Evolutionary conservation across 2,888 invertebrate genomes (phyloP).

Genomic region (Dioctria rufipes): DNA sequence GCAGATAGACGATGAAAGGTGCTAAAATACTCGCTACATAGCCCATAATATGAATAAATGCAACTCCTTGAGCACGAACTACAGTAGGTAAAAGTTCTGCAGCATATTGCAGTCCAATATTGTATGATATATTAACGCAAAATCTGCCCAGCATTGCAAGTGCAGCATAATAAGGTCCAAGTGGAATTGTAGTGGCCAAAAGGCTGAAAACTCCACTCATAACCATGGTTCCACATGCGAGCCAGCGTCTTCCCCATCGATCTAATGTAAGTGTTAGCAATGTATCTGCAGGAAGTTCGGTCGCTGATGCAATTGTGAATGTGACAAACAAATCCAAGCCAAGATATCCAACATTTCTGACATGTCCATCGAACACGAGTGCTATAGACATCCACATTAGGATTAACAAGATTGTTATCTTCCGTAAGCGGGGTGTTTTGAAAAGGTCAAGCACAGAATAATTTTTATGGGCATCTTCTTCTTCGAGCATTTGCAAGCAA

Average conservation of each 20-base stretch:
- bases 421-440: slow-evolving; percentile 82
- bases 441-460: slow-evolving; percentile 89
- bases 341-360: slow-evolving; percentile 87
- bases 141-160: slow-evolving; percentile 88
- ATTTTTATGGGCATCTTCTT: slow-evolving; percentile 79
- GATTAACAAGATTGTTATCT: slow-evolving; percentile 83
- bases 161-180: slow-evolving; percentile 81
- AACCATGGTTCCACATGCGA: slow-evolving; percentile 87
- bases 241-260: slow-evolving; percentile 88
- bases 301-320: slow-evolving; percentile 87
- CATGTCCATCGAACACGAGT: slow-evolving; percentile 90
- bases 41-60: slow-evolving; percentile 89
- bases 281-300: slow-evolving; percentile 88
- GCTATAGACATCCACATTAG: slow-evolving; percentile 93
- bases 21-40: slow-evolving; percentile 87
- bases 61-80: slow-evolving; percentile 89
- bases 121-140: slow-evolving; percentile 90
- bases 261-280: slow-evolving; percentile 81
- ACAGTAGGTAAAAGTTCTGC: slow-evolving; percentile 91
- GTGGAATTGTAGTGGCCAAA: slow-evolving; percentile 81
- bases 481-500: slow-evolving; percentile 79
- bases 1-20: slow-evolving; percentile 88
- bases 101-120: slow-evolving; percentile 91
- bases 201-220: slow-evolving; percentile 86
- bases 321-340: slow-evolving; percentile 88